A percentile compares a stretch with the other conserved stretches of the same genome.
phyloP scores from a whole-genome alignment of 2,113 vertebrate species.

The Sinocyclocheilus anophthalmus region DNA sequence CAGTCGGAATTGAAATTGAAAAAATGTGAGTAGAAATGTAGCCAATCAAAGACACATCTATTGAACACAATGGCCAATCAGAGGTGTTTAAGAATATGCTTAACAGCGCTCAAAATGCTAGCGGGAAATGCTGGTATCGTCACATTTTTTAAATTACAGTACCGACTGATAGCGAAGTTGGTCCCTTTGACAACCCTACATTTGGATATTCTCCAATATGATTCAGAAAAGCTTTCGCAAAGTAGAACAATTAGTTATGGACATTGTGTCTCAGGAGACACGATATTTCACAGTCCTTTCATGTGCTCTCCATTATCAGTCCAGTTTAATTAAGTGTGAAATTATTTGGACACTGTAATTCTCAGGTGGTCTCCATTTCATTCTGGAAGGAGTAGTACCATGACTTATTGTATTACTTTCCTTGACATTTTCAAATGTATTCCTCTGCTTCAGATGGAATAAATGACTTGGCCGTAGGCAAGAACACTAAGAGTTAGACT shows the following conservation, averaged over 20 bases:
- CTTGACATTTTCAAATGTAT: conserved; percentile 32
- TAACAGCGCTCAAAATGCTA: no score
- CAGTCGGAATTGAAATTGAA: no score
- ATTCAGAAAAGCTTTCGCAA: neutral
- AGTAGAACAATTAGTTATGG: neutral
- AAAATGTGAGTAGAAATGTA: no score
- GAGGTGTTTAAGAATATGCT: no score
- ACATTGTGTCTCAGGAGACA: neutral
- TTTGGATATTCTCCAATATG: neutral
- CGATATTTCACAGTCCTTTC: neutral
- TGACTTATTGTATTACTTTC: neutral
- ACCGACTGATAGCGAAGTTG: no score
- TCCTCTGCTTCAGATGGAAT: conserved; percentile 15
- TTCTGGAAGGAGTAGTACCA: conserved; percentile 2
- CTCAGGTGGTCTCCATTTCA: conserved; percentile 20
- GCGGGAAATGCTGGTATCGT: no score
- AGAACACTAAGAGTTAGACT: conserved; percentile 36
- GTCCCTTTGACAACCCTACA: neutral
- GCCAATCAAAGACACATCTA: neutral
- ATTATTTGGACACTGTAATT: neutral
- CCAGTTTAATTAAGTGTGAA: conserved; percentile 16
- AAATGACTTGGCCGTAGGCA: conserved; percentile 25
- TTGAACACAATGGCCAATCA: neutral
- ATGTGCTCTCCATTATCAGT: neutral
- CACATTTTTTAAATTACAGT: no score